Evolutionary conservation across 2,113 vertebrate genomes (phyloP), one percentile per base, ranked within the genome.

Genomic region (Calyptommatus sinebrachiatus): DNA sequence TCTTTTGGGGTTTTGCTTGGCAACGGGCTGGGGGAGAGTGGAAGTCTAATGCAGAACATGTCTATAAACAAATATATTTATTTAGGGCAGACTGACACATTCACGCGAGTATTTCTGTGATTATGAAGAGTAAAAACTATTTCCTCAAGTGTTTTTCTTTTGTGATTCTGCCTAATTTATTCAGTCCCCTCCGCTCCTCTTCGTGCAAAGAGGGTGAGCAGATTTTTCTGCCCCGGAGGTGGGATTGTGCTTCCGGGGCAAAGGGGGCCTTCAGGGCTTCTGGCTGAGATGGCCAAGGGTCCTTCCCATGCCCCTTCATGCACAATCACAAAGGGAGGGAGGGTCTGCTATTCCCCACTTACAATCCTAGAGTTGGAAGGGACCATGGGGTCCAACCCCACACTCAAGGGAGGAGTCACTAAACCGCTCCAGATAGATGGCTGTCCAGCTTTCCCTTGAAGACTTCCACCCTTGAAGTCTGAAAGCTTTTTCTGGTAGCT

Each of bases 41-140:
- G 94, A 93, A 93, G 92, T 92, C 35, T 93, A 94, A 94, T 91
- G 92, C 88, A 93, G 94, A 93, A 90, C 93, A 93, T 93, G 93
- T 95, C 94, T 94, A 93, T 94, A 94, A 95, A 95, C 93, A 95
- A 94, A 94, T 93, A 94, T 95, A 94, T 95, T 95, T 95, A 94
- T 92, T 94, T 94, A 95, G 94, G 86, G 88, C 89, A 94, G 94
- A 94, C 67, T 91, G 93, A 94, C 93, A 95, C 93, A 90, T 93
- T 92, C 92, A 86, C 94, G 89, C 81, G 91, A 92, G 93, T 93
- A 89, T 92, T 94, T 87, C 86, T 88, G 92, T 90, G 93, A 93
- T 93, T 94, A 91, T 88, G 91, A 82, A 85, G 68, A 92, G 89
- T 94, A 91, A 93, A n/a, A 94, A 93, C 91, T 93, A 91, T 94